Evolutionary conservation across 2,113 vertebrate genomes (phyloP), one percentile per base, ranked within the genome.

Genomic region (Guaruba guarouba): DNA sequence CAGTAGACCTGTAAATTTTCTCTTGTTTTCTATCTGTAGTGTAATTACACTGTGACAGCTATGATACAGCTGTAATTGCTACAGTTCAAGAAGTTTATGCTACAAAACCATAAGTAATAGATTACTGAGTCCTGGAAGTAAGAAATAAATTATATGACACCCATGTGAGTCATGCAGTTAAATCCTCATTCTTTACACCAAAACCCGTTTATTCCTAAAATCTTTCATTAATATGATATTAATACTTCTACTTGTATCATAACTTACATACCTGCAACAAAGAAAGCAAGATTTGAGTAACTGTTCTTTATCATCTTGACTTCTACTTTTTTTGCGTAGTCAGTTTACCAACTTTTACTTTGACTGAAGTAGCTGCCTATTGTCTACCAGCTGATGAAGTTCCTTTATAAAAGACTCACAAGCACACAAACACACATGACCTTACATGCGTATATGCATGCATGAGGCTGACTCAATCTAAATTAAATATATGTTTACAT

Each of bases 341-440:
- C 15, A 28, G 5, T 74, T 85, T 31, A 44, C 57, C 3, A 77
- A 35, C 57, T 17, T 27, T 54, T 51, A 79, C 13, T 78, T 54
- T 61, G 22, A n/a, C 22, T 52, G 29, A 80, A 73, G 17, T 24
- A 69, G 52, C 3, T 25, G 23, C 66, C 14, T 51, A 49, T 33
- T 62, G 10, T 29, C 59, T 31, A 27, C 7, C 6, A 46, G 16
- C 4, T 68, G 8, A 39, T 11, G 41, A 20, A 67, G 9, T 62
- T 75, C 25, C 33, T 76, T 87, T 51, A 46, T 18, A 46, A 62
- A 76, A 76, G 11, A 27, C 33, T 49, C 12, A 17, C 13, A 19
- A 0, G 1, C 22, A 64, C 13, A 41, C 16, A 52, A 64, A 29
- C 19, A 37, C 27, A 41, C 6, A 27, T 0, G 2, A 41, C 46